These are phyloP conservation scores for Dryobota labecula DNA, from an alignment of 2,888 invertebrate genomes.

Conservation along the genomic window DNA sequence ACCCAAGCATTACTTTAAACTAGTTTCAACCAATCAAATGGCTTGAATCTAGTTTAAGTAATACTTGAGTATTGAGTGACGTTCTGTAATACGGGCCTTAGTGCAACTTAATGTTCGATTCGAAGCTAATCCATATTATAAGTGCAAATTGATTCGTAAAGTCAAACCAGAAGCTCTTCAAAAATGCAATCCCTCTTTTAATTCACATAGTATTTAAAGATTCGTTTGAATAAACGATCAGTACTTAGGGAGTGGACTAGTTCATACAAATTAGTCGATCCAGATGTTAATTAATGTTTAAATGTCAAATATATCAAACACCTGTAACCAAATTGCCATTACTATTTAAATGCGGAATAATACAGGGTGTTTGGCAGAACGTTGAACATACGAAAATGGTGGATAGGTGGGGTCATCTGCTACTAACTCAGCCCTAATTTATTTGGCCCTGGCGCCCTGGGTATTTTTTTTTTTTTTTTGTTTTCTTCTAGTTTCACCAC, in stretches of 20 bases:
- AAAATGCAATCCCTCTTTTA: conserved; percentile 2
- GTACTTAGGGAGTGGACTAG: conserved; percentile 33
- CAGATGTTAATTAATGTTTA: conserved; percentile 46
- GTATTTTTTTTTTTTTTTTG: too few relatives aligned
- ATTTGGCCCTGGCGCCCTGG: too few relatives aligned
- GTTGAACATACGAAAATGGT: too few relatives aligned
- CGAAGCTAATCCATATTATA: conserved; percentile 5
- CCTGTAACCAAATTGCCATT: conserved; percentile 44
- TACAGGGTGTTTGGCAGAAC: too few relatives aligned
- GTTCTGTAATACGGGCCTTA: too few relatives aligned
- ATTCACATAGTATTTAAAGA: conserved; percentile 7
- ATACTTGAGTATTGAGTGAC: too few relatives aligned
- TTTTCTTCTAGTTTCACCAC: too few relatives aligned
- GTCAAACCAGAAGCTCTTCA: not conserved
- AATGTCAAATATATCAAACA: conserved; percentile 48
- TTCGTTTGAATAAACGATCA: conserved; percentile 17
- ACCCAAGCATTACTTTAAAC: too few relatives aligned
- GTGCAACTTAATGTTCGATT: not conserved
- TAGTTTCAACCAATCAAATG: too few relatives aligned
- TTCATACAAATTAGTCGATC: conserved; percentile 34
- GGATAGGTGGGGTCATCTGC: too few relatives aligned
- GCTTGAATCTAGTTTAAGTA: too few relatives aligned
- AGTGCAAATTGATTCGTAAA: conserved; percentile 9
- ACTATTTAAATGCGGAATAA: conserved; percentile 40
- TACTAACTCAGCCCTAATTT: too few relatives aligned